Evolutionary conservation across 1,140 invertebrate genomes (phyloP), one percentile per base, ranked within the genome.

Genomic region (Telenomus remus): DNA sequence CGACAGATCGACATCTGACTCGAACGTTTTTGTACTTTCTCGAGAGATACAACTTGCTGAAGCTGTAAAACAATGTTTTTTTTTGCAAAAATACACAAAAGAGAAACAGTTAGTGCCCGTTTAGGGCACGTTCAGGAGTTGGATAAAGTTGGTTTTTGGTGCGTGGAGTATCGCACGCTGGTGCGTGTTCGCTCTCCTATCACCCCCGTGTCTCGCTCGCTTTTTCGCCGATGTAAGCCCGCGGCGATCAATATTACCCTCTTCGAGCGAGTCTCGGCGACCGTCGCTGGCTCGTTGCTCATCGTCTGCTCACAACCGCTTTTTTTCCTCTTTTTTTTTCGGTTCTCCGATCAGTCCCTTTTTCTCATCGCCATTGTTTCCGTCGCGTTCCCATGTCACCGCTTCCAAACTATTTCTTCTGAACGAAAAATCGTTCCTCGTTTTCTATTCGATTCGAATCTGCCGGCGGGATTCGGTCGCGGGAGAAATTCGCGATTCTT

Each of bases 211-310:
- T 61, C 54, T 76, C 69, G 59, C 80, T 65, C 59, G 78, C 69
- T 79, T 74, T 69, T 81, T 80, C 61, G 73, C 64, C 70, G 76
- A 78, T 73, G 72, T 76, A 77, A 75, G 73, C 68, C 72, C 75
- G 64, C 59, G 69, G 73, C 78, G 74, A 73, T 73, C 69, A 78
- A 78, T 79, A 79, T 76, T 77, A 65, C 60, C 63, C 72, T 79
- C 78, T 80, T 79, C 68, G 69, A 75, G 71, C 76, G 61, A 69
- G 65, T 76, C 71, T 75, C 68, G 68, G 19, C 19, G 74, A 76
- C 64, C 69, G 70, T 66, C 68, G 54, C 73, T 69, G 16, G 44
- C 37, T 70, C 65, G 69, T 70, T 74, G 74, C 66, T 76, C 68
- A 73, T 76, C 69, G 69, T 71, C 70, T 76, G 63, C 63, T 63